Base-by-base conservation (phyloP, 2,888 invertebrate genomes). In the Acheta domesticus region DNA sequence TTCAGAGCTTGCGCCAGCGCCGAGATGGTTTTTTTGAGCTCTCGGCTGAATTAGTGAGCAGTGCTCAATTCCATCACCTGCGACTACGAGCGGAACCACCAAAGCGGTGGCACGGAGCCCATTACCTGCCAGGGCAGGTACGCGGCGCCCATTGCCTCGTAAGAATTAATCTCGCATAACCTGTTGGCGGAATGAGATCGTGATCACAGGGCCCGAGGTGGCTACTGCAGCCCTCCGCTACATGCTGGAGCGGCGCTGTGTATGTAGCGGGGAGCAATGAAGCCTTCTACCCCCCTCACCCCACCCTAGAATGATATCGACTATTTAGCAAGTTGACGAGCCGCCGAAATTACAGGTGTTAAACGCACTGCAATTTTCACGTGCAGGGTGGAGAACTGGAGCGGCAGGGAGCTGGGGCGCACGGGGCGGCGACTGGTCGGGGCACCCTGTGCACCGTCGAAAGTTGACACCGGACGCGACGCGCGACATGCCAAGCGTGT, bases 151-250 rank as follows among this genome's bases (percentile, higher is more conserved):
- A 62, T n/a, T n/a, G 62, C n/a, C 16, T 62, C 62, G n/a, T 62
- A 62, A 62, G 62, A 62, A 62, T 62, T 62, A 62, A 62, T 62
- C 62, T 62, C 62, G 62, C 62, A 62, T 62, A 62, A 62, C 62
- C 62, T 62, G 62, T 62, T 62, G 62, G 62, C 62, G 62, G 62
- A 62, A 62, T 62, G 62, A 62, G 62, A 62, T 62, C 62, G 62
- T 62, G 62, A 62, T 62, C 62, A 62, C 62, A 62, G n/a, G 62
- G 62, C 62, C 14, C 62, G n/a, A 62, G 16, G 62, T n/a, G 62
- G 62, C 62, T 62, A 62, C 62, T n/a, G 62, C 36, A 5, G 36
- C 36, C 36, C 36, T 36, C 36, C 36, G 36, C 36, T 8, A 36
- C 36, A 36, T 36, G 36, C 36, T 5, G 36, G 36, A 5, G 36